Evolutionary conservation across 2,888 invertebrate genomes (phyloP), one percentile per base, ranked within the genome.

Genomic region (Sinelater perroti): DNA sequence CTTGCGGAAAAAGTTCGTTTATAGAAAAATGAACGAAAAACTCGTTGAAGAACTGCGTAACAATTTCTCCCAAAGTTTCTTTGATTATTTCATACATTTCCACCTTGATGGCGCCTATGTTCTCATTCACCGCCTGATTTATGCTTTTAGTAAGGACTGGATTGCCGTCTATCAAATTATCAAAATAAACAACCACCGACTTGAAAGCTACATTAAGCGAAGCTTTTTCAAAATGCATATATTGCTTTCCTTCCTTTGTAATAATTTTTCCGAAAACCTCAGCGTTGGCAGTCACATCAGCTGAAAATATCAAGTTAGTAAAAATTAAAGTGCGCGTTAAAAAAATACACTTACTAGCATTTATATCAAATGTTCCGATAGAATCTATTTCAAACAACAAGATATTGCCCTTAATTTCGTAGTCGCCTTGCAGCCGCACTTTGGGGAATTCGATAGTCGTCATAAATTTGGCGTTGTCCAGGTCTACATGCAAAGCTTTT

Each of bases 61-160:
- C 52, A 4, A 73, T 49, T 10, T 52, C 49, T 8, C 61, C 59
- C 7, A 72, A 61, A 1, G 69, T 66, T 33, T 69, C 62, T 42
- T 66, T 60, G 14, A 78, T 60, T 7, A 76, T 68, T n/a, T 78
- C 77, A 52, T 72, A 74, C 11, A 79, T 51, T 56, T 78, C 78
- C 33, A 71, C 66, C 46, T 75, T 73, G 2, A 79, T 62, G 17
- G 68, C 68, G 28, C 75, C 68, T 26, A 74, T 70, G 60, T 79
- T 79, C 33, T 77, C 75, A 52, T 72, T 75, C 45, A 79, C 73
- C 1, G 75, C 70, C 30, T 67, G 66, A 57, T 78, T 78, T 11
- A 76, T 74, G 3, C 70, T 59, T 28, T 66, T 62, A 14, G 68
- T 69, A 3, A 73, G 30, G 36, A 65, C 63, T 47, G 66, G 62